A percentile compares a stretch with the other conserved stretches of the same genome.
Evolutionary conservation across 2,113 vertebrate species (phyloP).

Genomic region (Ploceus nigricollis): DNA sequence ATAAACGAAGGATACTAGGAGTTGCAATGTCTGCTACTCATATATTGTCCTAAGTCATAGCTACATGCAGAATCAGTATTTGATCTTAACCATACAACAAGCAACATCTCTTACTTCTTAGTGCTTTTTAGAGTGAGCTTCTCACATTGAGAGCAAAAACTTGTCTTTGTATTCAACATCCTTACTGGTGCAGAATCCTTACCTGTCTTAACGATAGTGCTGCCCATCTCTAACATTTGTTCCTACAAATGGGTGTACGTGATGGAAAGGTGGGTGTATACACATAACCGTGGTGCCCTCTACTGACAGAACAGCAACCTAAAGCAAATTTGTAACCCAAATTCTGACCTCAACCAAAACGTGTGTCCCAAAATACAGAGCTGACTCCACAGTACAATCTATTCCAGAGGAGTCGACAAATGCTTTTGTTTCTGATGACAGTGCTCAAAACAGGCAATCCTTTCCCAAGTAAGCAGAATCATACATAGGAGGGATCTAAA

Average conservation of each 20-base stretch:
- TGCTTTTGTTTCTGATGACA: not conserved
- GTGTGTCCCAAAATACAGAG: not conserved
- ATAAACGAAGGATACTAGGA: not conserved
- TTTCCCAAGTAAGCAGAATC: not conserved
- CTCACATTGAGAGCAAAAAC: not conserved
- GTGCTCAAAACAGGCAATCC: not conserved
- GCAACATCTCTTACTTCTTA: not conserved
- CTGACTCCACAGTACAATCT: not conserved
- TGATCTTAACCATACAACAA: not conserved
- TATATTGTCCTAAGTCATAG: not conserved
- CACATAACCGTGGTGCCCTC: not conserved
- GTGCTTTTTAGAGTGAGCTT: not conserved
- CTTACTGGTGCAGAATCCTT: not conserved
- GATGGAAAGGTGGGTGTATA: accelerated
- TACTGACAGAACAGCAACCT: not conserved
- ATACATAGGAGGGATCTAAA: not conserved
- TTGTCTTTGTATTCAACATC: not conserved
- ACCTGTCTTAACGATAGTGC: not conserved
- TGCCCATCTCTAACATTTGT: not conserved
- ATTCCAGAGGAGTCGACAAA: not conserved
- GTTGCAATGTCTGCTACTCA: not conserved
- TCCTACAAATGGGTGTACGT: accelerated
- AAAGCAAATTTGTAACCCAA: not conserved
- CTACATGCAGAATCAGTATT: not conserved
- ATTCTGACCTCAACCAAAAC: not conserved